phyloP scores from a whole-genome alignment of 2,113 vertebrate genomes.

The Chaetodon trifascialis region DNA sequence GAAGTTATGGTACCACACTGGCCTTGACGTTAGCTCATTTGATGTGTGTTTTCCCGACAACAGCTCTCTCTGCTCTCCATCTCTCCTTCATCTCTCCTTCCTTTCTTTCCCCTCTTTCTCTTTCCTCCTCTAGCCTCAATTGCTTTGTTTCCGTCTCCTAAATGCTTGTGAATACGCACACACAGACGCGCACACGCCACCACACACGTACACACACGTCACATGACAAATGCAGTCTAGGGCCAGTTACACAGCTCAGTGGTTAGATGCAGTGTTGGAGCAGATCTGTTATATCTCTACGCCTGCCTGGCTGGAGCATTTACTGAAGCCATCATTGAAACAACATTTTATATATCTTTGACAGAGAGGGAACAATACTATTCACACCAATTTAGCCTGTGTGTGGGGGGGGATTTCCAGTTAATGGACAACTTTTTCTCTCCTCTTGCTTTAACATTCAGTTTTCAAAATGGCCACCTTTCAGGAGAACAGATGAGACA shows the following conservation, averaged over 20 bases:
- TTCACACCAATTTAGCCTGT: conserved; percentile 75
- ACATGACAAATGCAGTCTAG: conserved; percentile 69
- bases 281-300: conserved; percentile 76
- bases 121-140: conserved; percentile 25
- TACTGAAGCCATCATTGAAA: conserved; percentile 77
- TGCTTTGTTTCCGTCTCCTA: conserved; percentile 63
- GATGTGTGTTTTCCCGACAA: conserved; percentile 68
- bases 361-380: conserved; percentile 77
- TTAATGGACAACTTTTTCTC: conserved; percentile 53
- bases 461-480: conserved; percentile 68
- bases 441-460: conserved; percentile 58
- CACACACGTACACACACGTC: conserved; percentile 21
- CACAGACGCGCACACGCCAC: background rate
- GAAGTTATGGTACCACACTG: conserved; percentile 78
- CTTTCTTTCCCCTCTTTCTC: conserved; percentile 24
- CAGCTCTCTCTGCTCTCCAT: conserved; percentile 39
- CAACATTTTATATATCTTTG: conserved; percentile 76
- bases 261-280: conserved; percentile 67
- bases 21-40: conserved; percentile 79
- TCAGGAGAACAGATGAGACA: conserved; percentile 72
- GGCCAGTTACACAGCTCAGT: conserved; percentile 76
- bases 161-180: conserved; percentile 53
- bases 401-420: conserved; percentile 49
- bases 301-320: conserved; percentile 75
- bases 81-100: conserved; percentile 13